phyloP scores from a whole-genome alignment of 2,888 invertebrate genomes.

The Pyrrhia umbra region DNA sequence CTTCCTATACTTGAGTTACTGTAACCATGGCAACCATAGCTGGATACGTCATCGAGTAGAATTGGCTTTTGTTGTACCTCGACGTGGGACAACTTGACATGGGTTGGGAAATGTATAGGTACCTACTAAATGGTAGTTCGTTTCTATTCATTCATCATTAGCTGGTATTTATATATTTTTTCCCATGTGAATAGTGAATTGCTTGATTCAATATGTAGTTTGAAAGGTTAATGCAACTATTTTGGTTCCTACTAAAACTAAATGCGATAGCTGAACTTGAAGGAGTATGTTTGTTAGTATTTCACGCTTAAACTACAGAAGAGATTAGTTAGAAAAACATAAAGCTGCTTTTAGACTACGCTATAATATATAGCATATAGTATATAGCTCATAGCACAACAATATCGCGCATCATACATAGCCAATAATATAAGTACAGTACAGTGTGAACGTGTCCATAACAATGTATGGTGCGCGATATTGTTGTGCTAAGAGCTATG shows the following conservation, averaged over 20 bases:
- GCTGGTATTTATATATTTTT: neutral
- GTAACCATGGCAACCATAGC: slow-evolving; percentile 16
- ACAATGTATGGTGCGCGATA: no score
- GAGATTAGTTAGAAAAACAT: no score
- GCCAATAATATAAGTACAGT: no score
- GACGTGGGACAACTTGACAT: slow-evolving; percentile 31
- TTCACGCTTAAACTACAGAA: no score
- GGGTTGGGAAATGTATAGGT: slow-evolving; percentile 7
- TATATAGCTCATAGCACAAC: no score
- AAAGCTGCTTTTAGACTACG: no score
- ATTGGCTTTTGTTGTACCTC: slow-evolving; percentile 31
- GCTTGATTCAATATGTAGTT: no score
- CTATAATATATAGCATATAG: no score
- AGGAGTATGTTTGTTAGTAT: no score
- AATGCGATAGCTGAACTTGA: neutral
- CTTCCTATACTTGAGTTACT: slow-evolving; percentile 45
- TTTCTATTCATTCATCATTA: slow-evolving; percentile 29
- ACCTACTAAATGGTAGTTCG: slow-evolving; percentile 8
- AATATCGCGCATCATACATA: no score
- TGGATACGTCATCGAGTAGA: slow-evolving; percentile 25
- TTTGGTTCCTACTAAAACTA: neutral
- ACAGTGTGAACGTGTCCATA: no score
- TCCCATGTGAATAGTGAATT: neutral
- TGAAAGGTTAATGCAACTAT: neutral
- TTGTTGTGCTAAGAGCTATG: no score